phyloP scores from a whole-genome alignment of 2,888 invertebrate species.

The Mycogona germanica region DNA sequence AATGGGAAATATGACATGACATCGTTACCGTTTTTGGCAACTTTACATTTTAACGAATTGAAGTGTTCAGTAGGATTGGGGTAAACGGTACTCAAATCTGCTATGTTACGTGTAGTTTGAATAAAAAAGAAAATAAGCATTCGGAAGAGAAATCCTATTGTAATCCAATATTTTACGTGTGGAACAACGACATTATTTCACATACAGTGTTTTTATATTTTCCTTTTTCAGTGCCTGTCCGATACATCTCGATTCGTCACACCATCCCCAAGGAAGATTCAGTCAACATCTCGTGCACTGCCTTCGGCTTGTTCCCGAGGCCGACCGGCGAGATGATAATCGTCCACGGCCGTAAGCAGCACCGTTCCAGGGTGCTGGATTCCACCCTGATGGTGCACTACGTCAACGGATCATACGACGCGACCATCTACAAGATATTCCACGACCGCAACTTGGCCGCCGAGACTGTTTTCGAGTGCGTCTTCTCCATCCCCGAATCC shows the following conservation, averaged over 20 bases:
- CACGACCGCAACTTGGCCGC: constrained; percentile 21
- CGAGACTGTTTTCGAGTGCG: constrained; percentile 24
- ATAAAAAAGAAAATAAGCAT: too few species aligned
- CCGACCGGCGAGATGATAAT: constrained; percentile 16
- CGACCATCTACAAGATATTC: constrained; percentile 18
- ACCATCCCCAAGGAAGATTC: constrained; percentile 6
- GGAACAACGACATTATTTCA: too few species aligned
- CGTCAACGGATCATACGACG: constrained; percentile 18
- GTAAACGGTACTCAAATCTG: too few species aligned
- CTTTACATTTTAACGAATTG: too few species aligned
- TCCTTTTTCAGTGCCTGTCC: constrained; percentile 4
- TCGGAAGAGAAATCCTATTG: too few species aligned
- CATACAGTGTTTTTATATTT: too few species aligned
- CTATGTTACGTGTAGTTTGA: too few species aligned
- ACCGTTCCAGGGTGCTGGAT: neutral
- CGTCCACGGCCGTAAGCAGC: constrained; percentile 12
- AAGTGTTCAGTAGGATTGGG: too few species aligned
- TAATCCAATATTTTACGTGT: too few species aligned
- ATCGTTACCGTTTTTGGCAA: too few species aligned
- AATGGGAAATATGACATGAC: too few species aligned
- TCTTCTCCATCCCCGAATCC: constrained; percentile 23
- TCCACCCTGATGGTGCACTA: neutral
- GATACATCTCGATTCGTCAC: constrained; percentile 2
- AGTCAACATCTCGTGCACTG: constrained; percentile 18
- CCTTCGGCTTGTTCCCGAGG: constrained; percentile 10